Evolutionary conservation across 2,888 invertebrate species (phyloP), one percentile per base, ranked within the genome.

Genomic region (Tachina grossa): DNA sequence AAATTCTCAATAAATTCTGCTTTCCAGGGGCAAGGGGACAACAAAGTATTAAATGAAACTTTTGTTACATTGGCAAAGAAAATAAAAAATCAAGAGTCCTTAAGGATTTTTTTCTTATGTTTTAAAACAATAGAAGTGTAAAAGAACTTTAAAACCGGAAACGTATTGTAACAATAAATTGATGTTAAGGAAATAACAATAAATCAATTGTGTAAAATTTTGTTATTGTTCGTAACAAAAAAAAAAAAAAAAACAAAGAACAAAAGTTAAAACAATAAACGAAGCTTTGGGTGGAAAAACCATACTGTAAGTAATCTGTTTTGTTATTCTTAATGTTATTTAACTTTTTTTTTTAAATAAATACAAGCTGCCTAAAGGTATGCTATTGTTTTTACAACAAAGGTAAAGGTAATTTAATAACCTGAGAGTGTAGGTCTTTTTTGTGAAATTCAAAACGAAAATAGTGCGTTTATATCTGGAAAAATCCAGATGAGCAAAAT

Each of bases 141-240:
- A 71, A 43, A 53, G 22, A 68, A 68, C 19, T 74, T 83, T 79
- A 69, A 78, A 83, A 51, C 68, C 83, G 83, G 78, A 83, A 75
- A 78, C 55, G 68, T 55, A 83, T 68, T 82, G 75, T 69, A 74
- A 61, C 72, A 76, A 43, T 66, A 74, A 83, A 78, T 68, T 72
- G 72, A 74, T 68, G 72, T 76, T 75, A 63, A 65, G 84, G 84
- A 84, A 71, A 75, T 71, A 76, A 75, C 69, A 75, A 84, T 84
- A 84, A 84, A 84, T 84, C 84, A 84, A 84, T 84, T 84, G 80
- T 74, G 75, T 75, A 57, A 65, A 53, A 39, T 16, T 59, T 59
- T 49, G 22, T 57, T 74, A 14, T 69, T 78, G 9, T 72, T 19
- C 45, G 63, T 22, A 51, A 16, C 1, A 13, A 11, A 61, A 53